A percentile compares a stretch with the other conserved stretches of the same genome.
Evolutionary conservation across 2,797 vertebrate genomes (phyloP).

Genomic region (Cichlasoma orientale): DNA sequence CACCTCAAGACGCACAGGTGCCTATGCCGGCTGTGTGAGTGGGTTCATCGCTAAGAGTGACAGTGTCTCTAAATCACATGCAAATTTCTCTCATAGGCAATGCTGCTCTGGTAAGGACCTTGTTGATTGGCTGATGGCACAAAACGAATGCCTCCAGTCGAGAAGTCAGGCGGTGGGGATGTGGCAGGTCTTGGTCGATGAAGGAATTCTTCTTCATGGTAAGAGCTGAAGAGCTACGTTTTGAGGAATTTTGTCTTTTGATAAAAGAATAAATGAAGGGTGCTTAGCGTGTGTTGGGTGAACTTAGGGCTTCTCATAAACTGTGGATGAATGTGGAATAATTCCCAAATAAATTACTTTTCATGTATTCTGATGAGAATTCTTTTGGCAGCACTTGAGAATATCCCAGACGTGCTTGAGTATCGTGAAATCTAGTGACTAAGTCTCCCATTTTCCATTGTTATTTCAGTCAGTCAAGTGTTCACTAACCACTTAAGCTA

Average conservation of each 20-base stretch:
- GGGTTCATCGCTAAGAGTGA: not conserved
- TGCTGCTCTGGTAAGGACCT: constrained; percentile 93
- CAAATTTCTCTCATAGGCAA: constrained; percentile 75
- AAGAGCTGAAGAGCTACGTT: constrained; percentile 38
- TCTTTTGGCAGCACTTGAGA: constrained; percentile 22
- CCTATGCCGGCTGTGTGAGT: too few species aligned
- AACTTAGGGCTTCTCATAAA: not conserved
- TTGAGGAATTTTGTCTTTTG: accelerated
- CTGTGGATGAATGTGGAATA: not conserved
- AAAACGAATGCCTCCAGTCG: constrained; percentile 82
- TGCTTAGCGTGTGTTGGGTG: not conserved
- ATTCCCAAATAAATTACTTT: not conserved
- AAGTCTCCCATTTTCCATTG: not conserved
- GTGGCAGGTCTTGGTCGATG: constrained; percentile 93
- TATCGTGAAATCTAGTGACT: constrained; percentile 24
- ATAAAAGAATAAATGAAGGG: not conserved
- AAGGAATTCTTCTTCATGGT: constrained; percentile 90
- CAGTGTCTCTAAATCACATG: not conserved
- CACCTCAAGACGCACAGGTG: constrained; percentile 93
- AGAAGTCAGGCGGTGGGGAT: constrained; percentile 90
- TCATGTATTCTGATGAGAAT: constrained; percentile 39
- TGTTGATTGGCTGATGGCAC: constrained; percentile 88
- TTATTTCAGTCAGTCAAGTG: constrained; percentile 36
- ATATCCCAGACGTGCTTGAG: constrained; percentile 23
- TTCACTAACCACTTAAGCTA: constrained; percentile 13